Conservation (phyloP, 2,113 vertebrate species). For the Tragelaphus scriptus region DNA sequence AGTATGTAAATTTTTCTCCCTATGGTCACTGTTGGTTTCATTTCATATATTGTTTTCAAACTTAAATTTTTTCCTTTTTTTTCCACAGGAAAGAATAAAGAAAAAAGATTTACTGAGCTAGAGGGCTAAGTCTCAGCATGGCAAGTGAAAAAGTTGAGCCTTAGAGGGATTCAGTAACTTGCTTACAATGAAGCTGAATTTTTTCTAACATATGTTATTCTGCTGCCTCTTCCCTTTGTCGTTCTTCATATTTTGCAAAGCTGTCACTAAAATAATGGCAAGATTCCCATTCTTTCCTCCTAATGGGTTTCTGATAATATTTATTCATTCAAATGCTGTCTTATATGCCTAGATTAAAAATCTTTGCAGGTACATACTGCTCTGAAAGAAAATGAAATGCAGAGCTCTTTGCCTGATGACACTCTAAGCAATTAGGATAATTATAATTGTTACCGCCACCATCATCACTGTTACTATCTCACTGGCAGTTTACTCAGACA, state of each 20-base stretch:
- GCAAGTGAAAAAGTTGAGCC: background rate
- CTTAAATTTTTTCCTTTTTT: background rate
- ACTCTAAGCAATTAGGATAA: background rate
- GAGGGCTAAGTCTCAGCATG: background rate
- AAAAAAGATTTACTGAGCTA: background rate
- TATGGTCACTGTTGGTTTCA: background rate
- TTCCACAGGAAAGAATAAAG: background rate
- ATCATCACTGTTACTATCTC: background rate
- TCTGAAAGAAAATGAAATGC: constrained; percentile 31
- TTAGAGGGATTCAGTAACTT: background rate
- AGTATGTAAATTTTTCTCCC: background rate
- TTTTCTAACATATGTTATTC: background rate
- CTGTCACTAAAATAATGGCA: background rate
- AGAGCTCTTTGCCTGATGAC: background rate
- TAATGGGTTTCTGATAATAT: background rate
- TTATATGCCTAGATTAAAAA: background rate
- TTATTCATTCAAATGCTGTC: background rate
- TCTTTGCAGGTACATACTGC: background rate
- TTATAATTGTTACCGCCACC: background rate
- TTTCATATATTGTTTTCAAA: background rate
- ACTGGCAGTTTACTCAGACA: background rate
- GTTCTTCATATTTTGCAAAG: constrained; percentile 16
- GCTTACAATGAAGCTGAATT: background rate
- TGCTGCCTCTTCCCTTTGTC: background rate
- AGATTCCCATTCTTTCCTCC: background rate